These are phyloP conservation scores for Muntiacus reevesi DNA, from an alignment of 2,113 vertebrate genomes.

Conservation along the genomic window DNA sequence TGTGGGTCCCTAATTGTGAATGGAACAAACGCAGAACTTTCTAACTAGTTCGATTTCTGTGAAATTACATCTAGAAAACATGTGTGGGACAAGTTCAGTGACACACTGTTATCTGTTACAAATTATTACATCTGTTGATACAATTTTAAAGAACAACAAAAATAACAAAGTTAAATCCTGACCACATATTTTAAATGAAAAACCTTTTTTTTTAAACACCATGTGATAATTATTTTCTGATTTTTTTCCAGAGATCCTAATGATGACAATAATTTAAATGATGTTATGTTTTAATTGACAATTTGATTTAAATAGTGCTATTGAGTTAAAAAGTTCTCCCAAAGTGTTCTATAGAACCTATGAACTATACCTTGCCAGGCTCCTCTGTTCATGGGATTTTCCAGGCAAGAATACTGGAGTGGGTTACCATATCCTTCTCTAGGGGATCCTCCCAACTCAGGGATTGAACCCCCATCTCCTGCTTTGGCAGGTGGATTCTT, in stretches of 20 bases:
- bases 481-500: background rate
- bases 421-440: background rate
- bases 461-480: background rate
- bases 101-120: background rate
- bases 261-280: background rate
- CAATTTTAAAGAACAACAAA: constrained; percentile 31
- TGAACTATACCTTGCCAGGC: background rate
- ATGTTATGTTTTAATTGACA: background rate
- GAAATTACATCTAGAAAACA: background rate
- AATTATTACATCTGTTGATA: background rate
- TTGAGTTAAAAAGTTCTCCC: background rate
- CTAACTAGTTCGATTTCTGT: background rate
- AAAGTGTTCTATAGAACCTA: background rate
- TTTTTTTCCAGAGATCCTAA: constrained; percentile 10
- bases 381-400: background rate
- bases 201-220: background rate
- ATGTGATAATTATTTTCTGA: background rate
- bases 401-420: background rate
- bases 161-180: constrained; percentile 33
- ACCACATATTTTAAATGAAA: background rate
- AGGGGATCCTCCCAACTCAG: background rate
- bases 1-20: background rate
- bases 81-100: background rate
- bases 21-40: background rate
- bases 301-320: constrained; percentile 12